These are phyloP conservation scores for Nannoperca australis DNA, from an alignment of 2,797 vertebrate species.

Conservation along the genomic window DNA sequence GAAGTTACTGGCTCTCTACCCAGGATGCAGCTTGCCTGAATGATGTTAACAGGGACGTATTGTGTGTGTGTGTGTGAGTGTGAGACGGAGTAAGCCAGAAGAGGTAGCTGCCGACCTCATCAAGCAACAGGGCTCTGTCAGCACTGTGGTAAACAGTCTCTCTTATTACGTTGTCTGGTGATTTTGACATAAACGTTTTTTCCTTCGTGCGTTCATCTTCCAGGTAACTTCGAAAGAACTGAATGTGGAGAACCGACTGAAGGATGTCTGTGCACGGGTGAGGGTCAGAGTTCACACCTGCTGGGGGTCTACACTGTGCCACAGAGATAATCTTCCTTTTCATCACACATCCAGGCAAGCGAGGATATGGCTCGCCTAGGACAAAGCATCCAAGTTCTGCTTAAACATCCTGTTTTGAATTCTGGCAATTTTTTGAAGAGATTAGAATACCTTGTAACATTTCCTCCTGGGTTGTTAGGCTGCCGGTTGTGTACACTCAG, in stretches of 20 bases:
- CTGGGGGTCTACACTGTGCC: slow-evolving; percentile 89
- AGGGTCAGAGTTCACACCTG: slow-evolving; percentile 86
- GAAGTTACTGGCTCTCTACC: slow-evolving; percentile 36
- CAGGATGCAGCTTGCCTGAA: slow-evolving; percentile 78
- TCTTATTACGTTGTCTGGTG: background rate
- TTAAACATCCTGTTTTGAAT: background rate
- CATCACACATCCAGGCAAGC: slow-evolving; percentile 83
- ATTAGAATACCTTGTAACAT: background rate
- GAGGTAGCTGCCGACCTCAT: slow-evolving; percentile 86
- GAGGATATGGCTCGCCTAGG: background rate
- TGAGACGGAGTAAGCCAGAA: slow-evolving; percentile 87
- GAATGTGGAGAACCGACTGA: slow-evolving; percentile 83
- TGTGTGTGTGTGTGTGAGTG: slow-evolving; percentile 41
- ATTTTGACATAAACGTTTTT: background rate
- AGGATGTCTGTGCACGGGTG: slow-evolving; percentile 81
- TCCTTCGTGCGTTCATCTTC: background rate
- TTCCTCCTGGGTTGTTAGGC: slow-evolving; percentile 66
- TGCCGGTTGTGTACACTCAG: slow-evolving; percentile 89
- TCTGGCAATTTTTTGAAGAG: background rate
- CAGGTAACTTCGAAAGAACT: slow-evolving; percentile 88
- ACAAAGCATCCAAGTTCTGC: background rate
- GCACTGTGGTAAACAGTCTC: slow-evolving; percentile 75
- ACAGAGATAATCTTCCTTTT: slow-evolving; percentile 88
- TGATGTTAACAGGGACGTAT: slow-evolving; percentile 24
- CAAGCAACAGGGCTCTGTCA: slow-evolving; percentile 84